Conservation (phyloP, 2,113 vertebrate genomes). For the Sorex araneus region DNA sequence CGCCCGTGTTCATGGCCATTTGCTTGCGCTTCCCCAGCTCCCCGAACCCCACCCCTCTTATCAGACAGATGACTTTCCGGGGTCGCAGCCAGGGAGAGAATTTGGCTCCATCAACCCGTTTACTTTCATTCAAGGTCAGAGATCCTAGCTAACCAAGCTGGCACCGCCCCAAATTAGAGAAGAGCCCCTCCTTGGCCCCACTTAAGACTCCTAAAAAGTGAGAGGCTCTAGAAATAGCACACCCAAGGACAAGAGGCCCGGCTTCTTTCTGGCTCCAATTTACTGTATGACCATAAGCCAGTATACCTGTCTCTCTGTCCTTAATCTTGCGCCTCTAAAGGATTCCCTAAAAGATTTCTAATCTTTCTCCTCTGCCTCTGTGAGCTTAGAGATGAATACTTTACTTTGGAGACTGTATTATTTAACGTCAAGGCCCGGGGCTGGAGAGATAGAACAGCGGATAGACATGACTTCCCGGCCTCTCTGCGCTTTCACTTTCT, state of each 20-base stretch:
- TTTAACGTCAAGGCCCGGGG: constrained; percentile 50
- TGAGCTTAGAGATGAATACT: constrained; percentile 74
- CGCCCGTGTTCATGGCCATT: constrained; percentile 1
- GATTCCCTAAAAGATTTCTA: constrained; percentile 33
- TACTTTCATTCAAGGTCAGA: constrained; percentile 60
- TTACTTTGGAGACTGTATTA: constrained; percentile 49
- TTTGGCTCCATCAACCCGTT: constrained; percentile 49
- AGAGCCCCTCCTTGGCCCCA: constrained; percentile 62
- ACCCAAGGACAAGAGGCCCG: constrained; percentile 41
- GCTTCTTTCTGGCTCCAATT: constrained; percentile 68
- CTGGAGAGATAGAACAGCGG: not conserved
- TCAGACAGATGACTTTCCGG: constrained; percentile 55
- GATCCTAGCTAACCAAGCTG: constrained; percentile 56
- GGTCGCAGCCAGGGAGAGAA: constrained; percentile 20
- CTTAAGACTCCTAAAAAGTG: constrained; percentile 46
- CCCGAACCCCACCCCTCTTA: not conserved
- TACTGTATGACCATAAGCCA: constrained; percentile 75
- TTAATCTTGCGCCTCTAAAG: constrained; percentile 71
- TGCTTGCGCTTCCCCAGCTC: not conserved
- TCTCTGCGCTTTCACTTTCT: too few species aligned
- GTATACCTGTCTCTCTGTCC: constrained; percentile 74
- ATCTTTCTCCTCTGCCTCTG: constrained; percentile 28
- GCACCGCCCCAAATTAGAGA: constrained; percentile 49
- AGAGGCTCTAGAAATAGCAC: constrained; percentile 67
- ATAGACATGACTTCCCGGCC: too few species aligned